A percentile compares a stretch with the other conserved stretches of the same genome.
These are phyloP conservation scores for Apeltes quadracus DNA, from an alignment of 2,113 vertebrate species.

Conservation along the genomic window DNA sequence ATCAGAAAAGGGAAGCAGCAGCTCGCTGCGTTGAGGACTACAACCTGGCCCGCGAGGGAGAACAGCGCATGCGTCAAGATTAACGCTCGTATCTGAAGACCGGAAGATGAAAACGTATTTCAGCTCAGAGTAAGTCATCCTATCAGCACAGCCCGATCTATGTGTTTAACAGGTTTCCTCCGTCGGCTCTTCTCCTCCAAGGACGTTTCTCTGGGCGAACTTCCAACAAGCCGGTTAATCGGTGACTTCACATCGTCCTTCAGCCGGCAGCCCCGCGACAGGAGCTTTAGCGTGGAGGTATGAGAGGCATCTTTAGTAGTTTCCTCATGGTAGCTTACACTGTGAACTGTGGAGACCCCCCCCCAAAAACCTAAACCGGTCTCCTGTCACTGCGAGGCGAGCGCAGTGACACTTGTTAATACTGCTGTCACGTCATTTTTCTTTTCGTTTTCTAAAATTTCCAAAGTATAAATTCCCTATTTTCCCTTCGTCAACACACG, in stretches of 20 bases:
- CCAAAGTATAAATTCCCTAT: background rate
- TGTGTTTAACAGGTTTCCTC: background rate
- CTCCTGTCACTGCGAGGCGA: background rate
- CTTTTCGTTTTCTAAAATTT: background rate
- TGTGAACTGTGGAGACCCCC: background rate
- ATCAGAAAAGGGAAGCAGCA: background rate
- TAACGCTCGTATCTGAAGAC: background rate
- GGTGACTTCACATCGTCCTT: background rate
- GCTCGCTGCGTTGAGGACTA: background rate
- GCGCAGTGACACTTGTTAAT: background rate
- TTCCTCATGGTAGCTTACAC: constrained; percentile 16
- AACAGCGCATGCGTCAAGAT: constrained; percentile 44
- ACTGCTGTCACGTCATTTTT: background rate
- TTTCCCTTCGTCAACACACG: background rate
- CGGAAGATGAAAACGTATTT: constrained; percentile 10
- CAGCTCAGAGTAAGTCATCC: background rate
- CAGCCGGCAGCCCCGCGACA: constrained; percentile 19
- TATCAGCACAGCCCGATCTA: background rate
- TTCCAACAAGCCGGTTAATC: constrained; percentile 8
- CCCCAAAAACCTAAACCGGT: background rate
- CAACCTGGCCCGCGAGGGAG: background rate
- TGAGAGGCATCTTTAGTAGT: background rate
- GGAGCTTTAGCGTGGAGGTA: constrained; percentile 42
- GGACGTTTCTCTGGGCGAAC: constrained; percentile 38
- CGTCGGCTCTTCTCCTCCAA: background rate